phyloP scores from a whole-genome alignment of 1,140 invertebrate species.

The Globodera rostochiensis region DNA sequence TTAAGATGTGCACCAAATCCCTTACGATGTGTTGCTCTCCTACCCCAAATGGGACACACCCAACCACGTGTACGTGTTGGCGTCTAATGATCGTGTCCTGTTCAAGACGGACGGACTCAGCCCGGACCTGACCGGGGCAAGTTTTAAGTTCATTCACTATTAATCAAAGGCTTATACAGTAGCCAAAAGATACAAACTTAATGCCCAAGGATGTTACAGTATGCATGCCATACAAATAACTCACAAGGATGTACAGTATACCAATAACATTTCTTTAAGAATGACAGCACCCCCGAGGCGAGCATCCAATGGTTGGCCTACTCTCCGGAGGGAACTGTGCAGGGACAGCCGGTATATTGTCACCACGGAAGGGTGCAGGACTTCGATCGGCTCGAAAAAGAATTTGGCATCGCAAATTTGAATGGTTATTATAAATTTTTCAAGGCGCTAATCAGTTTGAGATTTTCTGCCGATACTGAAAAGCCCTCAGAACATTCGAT shows the following conservation, averaged over 20 bases:
- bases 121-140: slow-evolving; percentile 26
- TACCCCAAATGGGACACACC: slow-evolving; percentile 59
- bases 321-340: slow-evolving; percentile 49
- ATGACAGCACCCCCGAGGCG: slow-evolving; percentile 5
- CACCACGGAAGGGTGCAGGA: slow-evolving; percentile 54
- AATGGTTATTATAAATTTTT: background rate
- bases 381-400: slow-evolving; percentile 51
- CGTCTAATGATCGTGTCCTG: slow-evolving; percentile 28
- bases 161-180: background rate
- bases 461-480: no score
- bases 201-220: background rate
- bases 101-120: slow-evolving; percentile 49
- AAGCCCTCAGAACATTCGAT: no score
- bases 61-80: slow-evolving; percentile 50
- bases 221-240: no score
- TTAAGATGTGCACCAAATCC: slow-evolving; percentile 56
- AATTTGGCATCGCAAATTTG: slow-evolving; percentile 21
- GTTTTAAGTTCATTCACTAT: background rate
- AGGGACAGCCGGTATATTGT: slow-evolving; percentile 58
- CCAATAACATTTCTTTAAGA: background rate
- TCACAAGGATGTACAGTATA: background rate
- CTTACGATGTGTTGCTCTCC: slow-evolving; percentile 56
- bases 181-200: background rate
- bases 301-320: slow-evolving; percentile 64
- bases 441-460: no score